Base-by-base conservation (phyloP, 1,140 invertebrate genomes). In the Leucophenga varia region DNA sequence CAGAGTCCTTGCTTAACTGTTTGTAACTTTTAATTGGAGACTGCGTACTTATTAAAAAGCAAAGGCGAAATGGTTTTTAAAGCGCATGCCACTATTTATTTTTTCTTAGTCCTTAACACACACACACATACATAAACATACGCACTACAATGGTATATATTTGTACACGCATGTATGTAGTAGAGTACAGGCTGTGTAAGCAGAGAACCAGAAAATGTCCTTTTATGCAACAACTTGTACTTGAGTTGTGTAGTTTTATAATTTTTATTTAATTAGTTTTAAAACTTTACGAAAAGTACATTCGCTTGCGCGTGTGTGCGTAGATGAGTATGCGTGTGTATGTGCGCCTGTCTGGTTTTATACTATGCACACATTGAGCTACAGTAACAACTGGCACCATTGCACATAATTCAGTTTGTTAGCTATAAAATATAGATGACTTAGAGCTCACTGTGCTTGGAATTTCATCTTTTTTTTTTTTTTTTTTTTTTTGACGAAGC, bases 221-320 rank as follows among this genome's bases (percentile, higher is more conserved):
- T 67, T 61, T 52, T 35, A 41, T 25, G 13, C 16, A 37, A 12
- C 16, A 39, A 49, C 35, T 43, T 47, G 54, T 59, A 25, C 63
- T 63, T 52, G 59, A 67, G 63, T 67, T 63, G 49, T 59, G 53
- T 54, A 67, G 59, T 63, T 67, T 67, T 67, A 63, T 67, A 67
- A 67, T 67, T 67, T 67, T 67, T 67, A 67, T 67, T 67, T 67
- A 67, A 67, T 67, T 67, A 67, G 63, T 67, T 67, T 67, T 59
- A 59, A 63, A 67, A 67, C 64, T 61, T 67, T 67, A 54, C 49
- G 43, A 54, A 67, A 52, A 19, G 14, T 37, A 14, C 2, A n/a
- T n/a, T 2, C 17, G 16, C 35, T 37, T n/a, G n/a, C n/a, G 13
- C 18, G 13, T 17, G 12, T 25, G 22, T 25, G 18, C 35, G 17